Evolutionary conservation across 2,797 vertebrate species (phyloP).

Genomic region (Eulemur mongoz): DNA sequence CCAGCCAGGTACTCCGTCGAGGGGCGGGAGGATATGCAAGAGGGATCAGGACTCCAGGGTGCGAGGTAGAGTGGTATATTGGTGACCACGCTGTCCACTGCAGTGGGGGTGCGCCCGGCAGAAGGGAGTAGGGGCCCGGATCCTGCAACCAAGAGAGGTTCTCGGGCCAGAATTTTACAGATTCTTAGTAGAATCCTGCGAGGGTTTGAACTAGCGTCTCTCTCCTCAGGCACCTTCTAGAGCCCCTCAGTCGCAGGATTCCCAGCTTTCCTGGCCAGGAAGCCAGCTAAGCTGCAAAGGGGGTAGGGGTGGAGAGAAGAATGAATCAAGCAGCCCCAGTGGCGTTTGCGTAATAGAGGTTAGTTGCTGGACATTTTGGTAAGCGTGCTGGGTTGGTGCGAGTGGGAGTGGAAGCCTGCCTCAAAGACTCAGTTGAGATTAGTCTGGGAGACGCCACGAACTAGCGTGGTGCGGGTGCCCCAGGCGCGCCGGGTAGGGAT

Average conservation of each 20-base stretch:
- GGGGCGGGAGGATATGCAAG: not conserved
- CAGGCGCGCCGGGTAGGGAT: not conserved
- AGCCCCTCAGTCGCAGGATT: not conserved
- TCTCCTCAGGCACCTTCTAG: not conserved
- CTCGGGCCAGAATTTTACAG: not conserved
- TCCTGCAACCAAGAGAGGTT: not conserved
- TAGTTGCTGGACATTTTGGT: not conserved
- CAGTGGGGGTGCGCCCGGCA: not conserved
- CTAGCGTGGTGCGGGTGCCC: not conserved
- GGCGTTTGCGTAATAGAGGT: slow-evolving; percentile 62
- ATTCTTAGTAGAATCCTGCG: not conserved
- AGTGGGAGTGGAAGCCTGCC: not conserved
- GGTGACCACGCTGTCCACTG: not conserved
- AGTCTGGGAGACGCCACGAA: not conserved
- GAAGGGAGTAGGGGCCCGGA: not conserved
- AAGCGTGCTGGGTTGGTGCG: not conserved
- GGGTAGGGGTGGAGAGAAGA: not conserved
- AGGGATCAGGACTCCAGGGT: not conserved
- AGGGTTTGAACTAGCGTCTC: not conserved
- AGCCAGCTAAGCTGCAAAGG: not conserved
- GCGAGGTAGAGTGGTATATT: not conserved
- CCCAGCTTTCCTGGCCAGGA: not conserved
- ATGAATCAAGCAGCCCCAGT: not conserved
- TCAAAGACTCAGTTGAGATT: not conserved
- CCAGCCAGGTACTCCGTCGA: slow-evolving; percentile 90